Conservation (phyloP, 2,113 vertebrate species). For the Puffinus mauretanicus region DNA sequence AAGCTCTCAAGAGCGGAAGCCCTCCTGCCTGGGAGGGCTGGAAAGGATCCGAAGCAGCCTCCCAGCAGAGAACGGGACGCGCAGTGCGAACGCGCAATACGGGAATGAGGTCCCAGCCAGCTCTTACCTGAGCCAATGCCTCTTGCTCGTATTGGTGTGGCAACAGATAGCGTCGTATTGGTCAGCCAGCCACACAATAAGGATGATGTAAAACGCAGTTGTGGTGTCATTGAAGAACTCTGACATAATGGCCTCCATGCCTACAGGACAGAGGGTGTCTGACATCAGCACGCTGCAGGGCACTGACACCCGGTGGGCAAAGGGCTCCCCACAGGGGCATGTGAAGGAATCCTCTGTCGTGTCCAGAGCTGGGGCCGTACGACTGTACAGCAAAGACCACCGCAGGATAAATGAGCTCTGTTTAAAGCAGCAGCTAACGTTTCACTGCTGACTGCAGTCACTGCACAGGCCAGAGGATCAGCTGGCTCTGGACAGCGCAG, state of each 20-base stretch:
- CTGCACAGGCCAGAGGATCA: background rate
- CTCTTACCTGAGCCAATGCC: conserved; percentile 92
- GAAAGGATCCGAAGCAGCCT: background rate
- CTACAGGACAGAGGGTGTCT: conserved; percentile 50
- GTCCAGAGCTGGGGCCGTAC: background rate
- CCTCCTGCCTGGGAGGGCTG: background rate
- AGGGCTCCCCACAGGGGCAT: background rate
- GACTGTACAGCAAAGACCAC: too few species aligned
- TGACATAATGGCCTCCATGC: conserved; percentile 99
- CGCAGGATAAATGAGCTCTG: background rate
- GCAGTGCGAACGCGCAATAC: accelerated
- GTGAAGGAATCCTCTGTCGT: too few species aligned
- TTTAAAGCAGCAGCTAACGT: background rate
- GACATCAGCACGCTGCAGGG: background rate
- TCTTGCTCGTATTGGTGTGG: conserved; percentile 96
- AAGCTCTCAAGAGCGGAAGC: background rate
- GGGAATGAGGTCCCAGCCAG: background rate
- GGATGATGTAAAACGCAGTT: conserved; percentile 97
- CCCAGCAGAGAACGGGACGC: accelerated
- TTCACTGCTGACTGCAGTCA: background rate
- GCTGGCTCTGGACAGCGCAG: accelerated
- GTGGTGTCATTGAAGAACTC: conserved; percentile 99
- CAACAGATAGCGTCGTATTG: conserved; percentile 98
- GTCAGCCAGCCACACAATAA: conserved; percentile 97
- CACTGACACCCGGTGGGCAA: background rate